Base-by-base conservation (phyloP, 2,797 vertebrate genomes). In the Acestrorhynchus altus region DNA sequence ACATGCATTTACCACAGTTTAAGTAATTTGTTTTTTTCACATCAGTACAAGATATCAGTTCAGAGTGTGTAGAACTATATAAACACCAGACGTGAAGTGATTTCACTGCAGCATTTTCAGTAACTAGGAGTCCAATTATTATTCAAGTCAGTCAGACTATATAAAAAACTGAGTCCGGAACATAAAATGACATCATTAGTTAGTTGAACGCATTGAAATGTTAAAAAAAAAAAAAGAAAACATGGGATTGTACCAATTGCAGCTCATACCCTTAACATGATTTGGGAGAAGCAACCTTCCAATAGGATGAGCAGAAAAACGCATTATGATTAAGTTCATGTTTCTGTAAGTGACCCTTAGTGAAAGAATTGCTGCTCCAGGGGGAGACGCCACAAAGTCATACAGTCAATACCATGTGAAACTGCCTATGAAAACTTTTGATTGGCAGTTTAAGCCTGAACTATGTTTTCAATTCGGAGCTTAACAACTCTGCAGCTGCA, bases 341-440 rank as follows among this genome's bases (percentile, higher is more conserved):
- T 18, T 82, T 74, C 54, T 51, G 59, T 68, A 51, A 79, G 76
- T 63, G 75, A 64, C 78, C 78, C 80, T 74, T 72, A 66, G 80
- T 66, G 70, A 65, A 74, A 47, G 60, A 67, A 72, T 26, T 70
- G 26, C 31, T 77, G 31, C 20, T 83, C 69, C 79, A 78, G 35
- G 56, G 31, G 74, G 70, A 52, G 40, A 26, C 31, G 35, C 46
- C 46, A 65, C 47, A 61, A 39, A 71, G 47, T 56, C 76, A 7
- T 16, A 49, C n/a, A 28, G 22, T 59, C 22, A 78, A 65, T 35
- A 35, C 28, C 18, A 39, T 46, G 67, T 46, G 57, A 77, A 77
- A 63, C 28, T 78, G 49, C 22, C 69, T 65, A 24, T 8, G 39
- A 72, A 47, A 78, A 65, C 69, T 47, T 66, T 56, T 42, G n/a